Percentiles rank a stretch among this genome's conserved stretches.
Evolutionary conservation across 2,113 vertebrate genomes (phyloP).

Genomic region (Bettongia penicillata): DNA sequence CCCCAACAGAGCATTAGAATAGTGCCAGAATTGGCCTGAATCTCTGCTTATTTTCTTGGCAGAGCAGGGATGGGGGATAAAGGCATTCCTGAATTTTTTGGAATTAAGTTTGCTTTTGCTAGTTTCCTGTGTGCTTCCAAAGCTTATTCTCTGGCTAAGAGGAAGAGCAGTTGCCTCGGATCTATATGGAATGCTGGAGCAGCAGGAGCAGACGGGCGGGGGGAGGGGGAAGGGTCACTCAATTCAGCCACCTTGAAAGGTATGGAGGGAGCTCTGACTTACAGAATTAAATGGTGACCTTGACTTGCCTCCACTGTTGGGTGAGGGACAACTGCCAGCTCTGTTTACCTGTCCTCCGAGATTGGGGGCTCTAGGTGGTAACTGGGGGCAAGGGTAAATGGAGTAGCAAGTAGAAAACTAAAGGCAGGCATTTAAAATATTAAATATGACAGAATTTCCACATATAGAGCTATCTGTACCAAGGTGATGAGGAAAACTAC

Average conservation of each 20-base stretch:
- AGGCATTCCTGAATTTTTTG: not conserved
- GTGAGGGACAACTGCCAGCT: conserved; percentile 85
- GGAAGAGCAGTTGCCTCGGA: conserved; percentile 35
- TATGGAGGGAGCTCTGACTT: conserved; percentile 84
- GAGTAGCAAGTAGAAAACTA: conserved; percentile 78
- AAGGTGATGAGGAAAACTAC: conserved; percentile 30
- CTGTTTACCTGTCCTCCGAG: conserved; percentile 83
- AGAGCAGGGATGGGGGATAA: not conserved
- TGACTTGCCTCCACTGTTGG: conserved; percentile 85
- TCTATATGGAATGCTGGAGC: conserved; percentile 21
- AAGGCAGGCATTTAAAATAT: conserved; percentile 80
- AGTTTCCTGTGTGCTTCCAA: not conserved
- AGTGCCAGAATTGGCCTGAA: not conserved
- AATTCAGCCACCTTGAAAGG: conserved; percentile 64
- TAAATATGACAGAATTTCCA: conserved; percentile 67
- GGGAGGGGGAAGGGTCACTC: conserved; percentile 48
- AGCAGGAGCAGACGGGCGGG: conserved; percentile 68
- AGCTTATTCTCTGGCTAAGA: conserved; percentile 28
- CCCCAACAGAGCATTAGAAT: not conserved
- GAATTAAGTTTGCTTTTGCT: conserved; percentile 29
- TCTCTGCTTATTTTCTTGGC: conserved; percentile 8
- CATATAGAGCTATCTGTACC: not conserved
- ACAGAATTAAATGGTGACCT: conserved; percentile 87
- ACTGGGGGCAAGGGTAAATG: conserved; percentile 75
- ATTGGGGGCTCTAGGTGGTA: conserved; percentile 81